Conservation (phyloP, 2,113 vertebrate species). For the Tamias sibiricus region DNA sequence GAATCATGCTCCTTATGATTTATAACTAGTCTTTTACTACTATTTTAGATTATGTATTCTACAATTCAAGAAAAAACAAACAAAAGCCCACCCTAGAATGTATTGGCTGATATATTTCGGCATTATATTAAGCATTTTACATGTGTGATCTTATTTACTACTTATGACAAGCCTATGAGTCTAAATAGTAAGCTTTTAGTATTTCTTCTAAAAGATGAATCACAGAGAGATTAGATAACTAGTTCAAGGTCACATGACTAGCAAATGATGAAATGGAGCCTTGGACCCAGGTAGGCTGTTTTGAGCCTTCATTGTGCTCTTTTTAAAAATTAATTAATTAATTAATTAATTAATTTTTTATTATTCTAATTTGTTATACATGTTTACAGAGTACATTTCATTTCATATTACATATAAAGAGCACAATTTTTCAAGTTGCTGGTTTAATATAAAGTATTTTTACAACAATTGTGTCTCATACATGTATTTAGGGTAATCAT, state of each 20-base stretch:
- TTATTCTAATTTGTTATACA: no score
- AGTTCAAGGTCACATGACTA: not conserved
- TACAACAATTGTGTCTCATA: no score
- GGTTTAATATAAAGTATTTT: no score
- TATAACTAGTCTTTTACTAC: not conserved
- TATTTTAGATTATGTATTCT: not conserved
- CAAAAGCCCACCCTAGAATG: not conserved
- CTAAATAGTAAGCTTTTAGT: constrained; percentile 14
- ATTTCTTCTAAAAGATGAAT: not conserved
- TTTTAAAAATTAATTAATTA: no score
- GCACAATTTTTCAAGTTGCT: no score
- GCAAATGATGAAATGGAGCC: not conserved
- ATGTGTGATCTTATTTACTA: not conserved
- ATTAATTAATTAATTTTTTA: no score
- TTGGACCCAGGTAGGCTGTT: not conserved
- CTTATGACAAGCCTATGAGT: not conserved
- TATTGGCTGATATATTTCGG: not conserved
- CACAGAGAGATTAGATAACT: not conserved
- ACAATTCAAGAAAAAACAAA: not conserved
- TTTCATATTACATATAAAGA: no score
- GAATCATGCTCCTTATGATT: not conserved
- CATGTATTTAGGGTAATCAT: no score
- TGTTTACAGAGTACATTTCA: no score
- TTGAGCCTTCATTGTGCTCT: not conserved
- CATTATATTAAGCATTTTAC: not conserved